phyloP scores from a whole-genome alignment of 2,797 vertebrate genomes.

The Typhlichthys subterraneus region DNA sequence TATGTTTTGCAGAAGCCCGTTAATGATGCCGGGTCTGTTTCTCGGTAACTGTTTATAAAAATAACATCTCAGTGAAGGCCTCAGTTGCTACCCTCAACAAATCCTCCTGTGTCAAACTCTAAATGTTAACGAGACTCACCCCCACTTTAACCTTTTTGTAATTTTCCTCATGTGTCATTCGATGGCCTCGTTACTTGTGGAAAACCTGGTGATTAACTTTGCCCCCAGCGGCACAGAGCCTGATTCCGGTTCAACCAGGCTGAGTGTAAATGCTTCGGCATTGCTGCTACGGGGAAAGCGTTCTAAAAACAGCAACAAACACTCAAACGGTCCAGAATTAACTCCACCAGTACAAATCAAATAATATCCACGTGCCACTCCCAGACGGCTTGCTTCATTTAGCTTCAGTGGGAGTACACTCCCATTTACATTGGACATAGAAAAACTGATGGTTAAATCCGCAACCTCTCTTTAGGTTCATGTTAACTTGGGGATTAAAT shows the following conservation, averaged over 20 bases:
- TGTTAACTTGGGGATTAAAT: no score
- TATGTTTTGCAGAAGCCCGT: conserved; percentile 16
- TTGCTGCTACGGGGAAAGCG: conserved; percentile 6
- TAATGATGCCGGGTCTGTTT: conserved; percentile 23
- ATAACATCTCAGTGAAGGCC: conserved; percentile 27
- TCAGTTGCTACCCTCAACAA: conserved; percentile 44
- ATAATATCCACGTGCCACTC: no score
- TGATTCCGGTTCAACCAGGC: conserved; percentile 22
- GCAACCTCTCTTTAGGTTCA: no score
- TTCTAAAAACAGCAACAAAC: not conserved
- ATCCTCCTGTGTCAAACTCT: conserved; percentile 46
- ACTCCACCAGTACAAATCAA: not conserved
- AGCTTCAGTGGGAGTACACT: no score
- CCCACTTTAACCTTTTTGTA: conserved; percentile 48
- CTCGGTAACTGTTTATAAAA: conserved; percentile 47
- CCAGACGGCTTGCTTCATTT: no score
- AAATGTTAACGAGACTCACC: conserved; percentile 44
- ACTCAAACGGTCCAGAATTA: not conserved
- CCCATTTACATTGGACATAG: no score
- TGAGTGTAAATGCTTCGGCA: conserved; percentile 16
- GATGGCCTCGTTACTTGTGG: conserved; percentile 51
- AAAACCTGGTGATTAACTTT: conserved; percentile 59
- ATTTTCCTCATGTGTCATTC: conserved; percentile 58
- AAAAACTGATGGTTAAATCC: not conserved
- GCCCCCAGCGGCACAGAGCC: conserved; percentile 46